Evolutionary conservation across 2,888 invertebrate genomes (phyloP), one percentile per base, ranked within the genome.

Genomic region (Coleophora flavipennella): DNA sequence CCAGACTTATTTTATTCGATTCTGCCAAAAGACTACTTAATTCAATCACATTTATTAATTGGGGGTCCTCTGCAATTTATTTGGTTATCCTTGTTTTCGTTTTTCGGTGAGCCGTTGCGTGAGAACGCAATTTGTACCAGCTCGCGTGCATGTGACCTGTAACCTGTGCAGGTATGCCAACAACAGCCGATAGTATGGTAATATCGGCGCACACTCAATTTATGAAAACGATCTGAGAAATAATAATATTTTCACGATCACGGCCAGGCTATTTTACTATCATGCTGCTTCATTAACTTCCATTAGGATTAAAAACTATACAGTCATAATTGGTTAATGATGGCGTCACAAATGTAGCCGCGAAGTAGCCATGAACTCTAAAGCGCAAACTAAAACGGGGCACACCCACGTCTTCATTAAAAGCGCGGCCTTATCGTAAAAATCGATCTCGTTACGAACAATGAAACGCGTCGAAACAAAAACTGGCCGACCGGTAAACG

Each of bases 331-430:
- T 20, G 20, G 20, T 20, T 20, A 3, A 20, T 20, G 6, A 20
- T 13, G 8, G 31, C 28, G 14, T 31, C 35, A n/a, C 25, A 31
- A 34, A 31, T 10, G 33, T 13, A 14, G 37, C 35, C 34, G 44
- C 32, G 37, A 39, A 39, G 46, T 46, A 48, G 48, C 46, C 38
- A 31, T 38, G 42, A 40, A 38, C 43, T 38, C 51, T 53, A 55
- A 57, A 62, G 55, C 51, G 57, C 60, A 46, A 62, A 55, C 59
- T 56, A 57, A 53, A 20, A 50, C 48, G 49, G 43, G 51, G 64
- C 72, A 72, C 80, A 74, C 79, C 78, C 80, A 79, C 79, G 74
- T 76, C 77, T 79, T 79, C 79, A 80, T 81, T 80, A 80, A 71
- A 76, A 72, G 55, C 60, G 46, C 55, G 51, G 59, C 57, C 63